Percentiles rank a stretch among this genome's conserved stretches.
Evolutionary conservation across 1,140 invertebrate genomes (phyloP).

Genomic region (Drosophila sturtevanti): DNA sequence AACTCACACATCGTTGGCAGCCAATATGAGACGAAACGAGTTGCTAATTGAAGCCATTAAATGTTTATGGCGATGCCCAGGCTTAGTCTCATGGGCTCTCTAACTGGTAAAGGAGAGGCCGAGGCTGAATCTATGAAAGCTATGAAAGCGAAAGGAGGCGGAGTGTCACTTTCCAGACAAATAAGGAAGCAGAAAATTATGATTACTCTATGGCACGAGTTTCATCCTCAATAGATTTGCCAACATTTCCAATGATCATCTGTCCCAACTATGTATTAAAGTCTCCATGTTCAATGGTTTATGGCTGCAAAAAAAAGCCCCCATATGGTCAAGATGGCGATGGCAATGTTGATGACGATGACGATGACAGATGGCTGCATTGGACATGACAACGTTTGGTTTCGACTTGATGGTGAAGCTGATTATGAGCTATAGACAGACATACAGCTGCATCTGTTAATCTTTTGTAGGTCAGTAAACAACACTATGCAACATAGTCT

Average conservation of each 20-base stretch:
- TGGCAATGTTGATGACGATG: neutral
- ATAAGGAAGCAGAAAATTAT: slow-evolving; percentile 77
- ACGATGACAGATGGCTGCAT: slow-evolving; percentile 21
- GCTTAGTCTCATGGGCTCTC: neutral
- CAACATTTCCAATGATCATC: slow-evolving; percentile 36
- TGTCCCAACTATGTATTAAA: slow-evolving; percentile 49
- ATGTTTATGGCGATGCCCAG: slow-evolving; percentile 46
- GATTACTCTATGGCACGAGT: slow-evolving; percentile 52
- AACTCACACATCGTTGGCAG: slow-evolving; percentile 75
- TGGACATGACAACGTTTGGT: slow-evolving; percentile 43
- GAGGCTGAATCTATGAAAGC: slow-evolving; percentile 15
- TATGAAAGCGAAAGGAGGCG: slow-evolving; percentile 63
- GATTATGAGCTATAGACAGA: slow-evolving; percentile 8
- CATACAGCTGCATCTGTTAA: slow-evolving; percentile 13
- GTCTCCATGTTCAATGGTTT: slow-evolving; percentile 35
- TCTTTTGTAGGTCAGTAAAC: slow-evolving; percentile 16
- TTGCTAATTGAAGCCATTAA: slow-evolving; percentile 76
- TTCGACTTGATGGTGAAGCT: slow-evolving; percentile 19
- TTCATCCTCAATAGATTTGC: slow-evolving; percentile 38
- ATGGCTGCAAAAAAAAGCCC: slow-evolving; percentile 39
- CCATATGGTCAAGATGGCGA: slow-evolving; percentile 51
- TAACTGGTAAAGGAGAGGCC: neutral
- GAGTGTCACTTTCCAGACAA: slow-evolving; percentile 63
- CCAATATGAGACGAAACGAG: slow-evolving; percentile 58
- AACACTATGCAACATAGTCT: neutral